Evolutionary conservation across 2,797 vertebrate genomes (phyloP).

Genomic region (Enteromius unitaeniatus): DNA sequence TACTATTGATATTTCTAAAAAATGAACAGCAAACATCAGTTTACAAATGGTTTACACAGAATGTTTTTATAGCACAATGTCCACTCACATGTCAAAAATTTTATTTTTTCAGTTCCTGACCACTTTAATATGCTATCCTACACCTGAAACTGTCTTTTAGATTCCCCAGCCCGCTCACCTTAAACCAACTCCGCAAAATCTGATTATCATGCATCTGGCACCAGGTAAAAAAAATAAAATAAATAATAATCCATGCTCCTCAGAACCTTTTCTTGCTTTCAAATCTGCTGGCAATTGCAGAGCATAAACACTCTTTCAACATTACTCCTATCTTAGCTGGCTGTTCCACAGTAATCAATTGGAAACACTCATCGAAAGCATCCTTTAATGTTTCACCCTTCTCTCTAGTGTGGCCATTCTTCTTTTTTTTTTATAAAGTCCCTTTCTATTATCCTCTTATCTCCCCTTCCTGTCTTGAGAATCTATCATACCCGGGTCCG

Average conservation of each 20-base stretch:
- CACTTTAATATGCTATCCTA: neutral
- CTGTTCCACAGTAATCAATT: slow-evolving; percentile 74
- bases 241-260: slow-evolving; percentile 23
- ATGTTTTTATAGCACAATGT: too few relatives aligned
- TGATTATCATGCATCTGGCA: slow-evolving; percentile 22
- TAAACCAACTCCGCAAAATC: slow-evolving; percentile 24
- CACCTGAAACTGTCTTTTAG: neutral
- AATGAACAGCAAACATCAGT: too few relatives aligned
- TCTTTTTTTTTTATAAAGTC: slow-evolving; percentile 61
- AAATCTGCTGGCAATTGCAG: slow-evolving; percentile 29
- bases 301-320: slow-evolving; percentile 67
- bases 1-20: too few relatives aligned
- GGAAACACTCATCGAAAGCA: slow-evolving; percentile 70
- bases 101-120: neutral
- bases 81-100: neutral
- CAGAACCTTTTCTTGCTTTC: slow-evolving; percentile 41
- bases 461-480: slow-evolving; percentile 46
- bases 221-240: slow-evolving; percentile 47
- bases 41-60: too few relatives aligned
- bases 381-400: slow-evolving; percentile 72
- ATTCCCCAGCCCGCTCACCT: neutral
- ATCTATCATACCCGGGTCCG: slow-evolving; percentile 52
- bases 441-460: slow-evolving; percentile 73
- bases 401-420: slow-evolving; percentile 59
- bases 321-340: slow-evolving; percentile 44